Conservation (phyloP, 2,113 vertebrate genomes). For the Sakesphorus luctuosus region DNA sequence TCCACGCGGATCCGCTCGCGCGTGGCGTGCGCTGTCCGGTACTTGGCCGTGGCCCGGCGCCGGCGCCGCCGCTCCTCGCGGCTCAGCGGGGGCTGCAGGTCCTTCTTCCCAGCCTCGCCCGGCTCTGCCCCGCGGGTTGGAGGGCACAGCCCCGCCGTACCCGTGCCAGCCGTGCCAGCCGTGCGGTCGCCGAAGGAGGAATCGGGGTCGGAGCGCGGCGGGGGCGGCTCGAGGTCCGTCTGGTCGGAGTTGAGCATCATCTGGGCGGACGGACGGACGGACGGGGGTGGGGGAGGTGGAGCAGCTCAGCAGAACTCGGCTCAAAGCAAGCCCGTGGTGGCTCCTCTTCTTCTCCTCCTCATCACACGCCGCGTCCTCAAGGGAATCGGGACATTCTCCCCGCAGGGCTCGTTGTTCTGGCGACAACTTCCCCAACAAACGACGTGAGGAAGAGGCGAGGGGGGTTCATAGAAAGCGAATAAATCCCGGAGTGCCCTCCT, state of each 20-base stretch:
- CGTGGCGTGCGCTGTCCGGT: conserved; percentile 82
- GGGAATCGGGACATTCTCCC: neutral
- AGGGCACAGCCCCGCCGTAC: neutral
- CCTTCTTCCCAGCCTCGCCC: conserved; percentile 65
- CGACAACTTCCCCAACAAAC: rapidly evolving
- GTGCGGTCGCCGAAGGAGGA: conserved; percentile 58
- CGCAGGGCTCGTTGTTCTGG: rapidly evolving
- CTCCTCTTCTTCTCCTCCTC: neutral
- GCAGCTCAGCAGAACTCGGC: neutral
- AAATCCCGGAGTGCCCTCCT: neutral
- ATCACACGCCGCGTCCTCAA: neutral
- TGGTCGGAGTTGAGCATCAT: conserved; percentile 81
- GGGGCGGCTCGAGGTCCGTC: conserved; percentile 72
- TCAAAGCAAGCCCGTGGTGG: neutral
- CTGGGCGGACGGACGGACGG: neutral
- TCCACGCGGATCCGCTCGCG: conserved; percentile 81
- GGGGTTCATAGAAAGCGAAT: neutral
- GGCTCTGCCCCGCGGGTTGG: conserved; percentile 65
- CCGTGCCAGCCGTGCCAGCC: neutral
- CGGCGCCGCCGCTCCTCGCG: conserved; percentile 76
- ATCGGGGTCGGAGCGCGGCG: conserved; percentile 67
- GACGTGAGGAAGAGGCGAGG: rapidly evolving
- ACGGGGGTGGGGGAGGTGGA: neutral
- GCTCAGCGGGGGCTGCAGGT: conserved; percentile 73
- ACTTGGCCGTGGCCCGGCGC: conserved; percentile 78